Evolutionary conservation across 2,888 invertebrate genomes (phyloP).

Genomic region (Ophion ventricosus): DNA sequence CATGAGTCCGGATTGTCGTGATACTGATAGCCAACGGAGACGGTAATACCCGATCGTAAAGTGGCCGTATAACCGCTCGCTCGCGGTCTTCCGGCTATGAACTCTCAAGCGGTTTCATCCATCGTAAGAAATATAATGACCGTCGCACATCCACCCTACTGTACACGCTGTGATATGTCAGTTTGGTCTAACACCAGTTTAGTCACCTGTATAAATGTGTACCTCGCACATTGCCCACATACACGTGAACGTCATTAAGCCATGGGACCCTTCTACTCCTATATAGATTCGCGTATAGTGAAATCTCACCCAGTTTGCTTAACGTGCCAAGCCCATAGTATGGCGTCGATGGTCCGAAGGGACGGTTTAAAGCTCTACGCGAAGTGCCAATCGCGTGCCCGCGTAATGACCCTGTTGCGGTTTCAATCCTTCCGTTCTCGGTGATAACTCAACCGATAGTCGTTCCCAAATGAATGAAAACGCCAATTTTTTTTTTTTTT

Average conservation of each 20-base stretch:
- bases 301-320: constrained; percentile 9
- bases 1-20: constrained; percentile 28
- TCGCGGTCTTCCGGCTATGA: constrained; percentile 36
- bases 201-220: not conserved
- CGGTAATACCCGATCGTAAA: constrained; percentile 54
- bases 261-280: not conserved
- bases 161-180: not conserved
- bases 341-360: not conserved
- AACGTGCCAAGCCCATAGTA: not conserved
- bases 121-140: constrained; percentile 56
- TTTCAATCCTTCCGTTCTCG: constrained; percentile 15
- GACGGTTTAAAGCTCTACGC: constrained; percentile 24
- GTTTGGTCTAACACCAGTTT: constrained; percentile 10
- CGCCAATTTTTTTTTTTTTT: no score
- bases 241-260: not conserved
- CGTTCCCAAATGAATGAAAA: not conserved
- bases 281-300: constrained; percentile 9
- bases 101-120: constrained; percentile 36
- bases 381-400: constrained; percentile 30
- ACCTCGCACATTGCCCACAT: not conserved
- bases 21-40: constrained; percentile 17
- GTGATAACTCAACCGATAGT: not conserved
- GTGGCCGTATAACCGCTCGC: constrained; percentile 29
- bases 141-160: constrained; percentile 9
- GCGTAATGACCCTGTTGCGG: not conserved